A percentile compares a stretch with the other conserved stretches of the same genome.
These are phyloP conservation scores for Heterotis niloticus DNA, from an alignment of 2,113 vertebrate species.

Conservation along the genomic window DNA sequence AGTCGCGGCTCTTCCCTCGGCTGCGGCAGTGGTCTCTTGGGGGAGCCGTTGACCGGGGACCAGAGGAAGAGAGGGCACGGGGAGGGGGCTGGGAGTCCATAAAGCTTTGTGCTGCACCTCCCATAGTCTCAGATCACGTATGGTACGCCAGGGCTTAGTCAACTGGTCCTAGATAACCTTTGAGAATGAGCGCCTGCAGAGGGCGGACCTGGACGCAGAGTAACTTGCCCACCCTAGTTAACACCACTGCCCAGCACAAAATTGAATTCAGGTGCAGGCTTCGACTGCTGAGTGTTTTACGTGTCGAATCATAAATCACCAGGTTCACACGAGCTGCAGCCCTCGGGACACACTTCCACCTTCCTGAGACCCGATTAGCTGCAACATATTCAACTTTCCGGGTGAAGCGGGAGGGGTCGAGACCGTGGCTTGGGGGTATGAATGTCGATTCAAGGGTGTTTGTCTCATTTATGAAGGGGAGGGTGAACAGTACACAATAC, in stretches of 20 bases:
- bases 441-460: constrained; percentile 30
- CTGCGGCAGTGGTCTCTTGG: constrained; percentile 29
- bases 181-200: constrained; percentile 33
- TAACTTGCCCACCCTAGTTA: constrained; percentile 44
- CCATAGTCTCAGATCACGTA: not conserved
- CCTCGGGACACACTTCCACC: constrained; percentile 42
- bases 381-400: constrained; percentile 29
- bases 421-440: not conserved
- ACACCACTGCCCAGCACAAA: constrained; percentile 39
- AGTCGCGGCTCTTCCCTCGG: constrained; percentile 32
- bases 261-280: constrained; percentile 46
- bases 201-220: constrained; percentile 33
- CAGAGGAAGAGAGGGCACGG: constrained; percentile 2
- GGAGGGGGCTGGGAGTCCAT: constrained; percentile 22
- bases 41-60: constrained; percentile 26
- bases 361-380: constrained; percentile 43
- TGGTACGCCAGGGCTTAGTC: not conserved
- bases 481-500: not conserved
- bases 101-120: constrained; percentile 30
- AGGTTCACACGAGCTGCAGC: constrained; percentile 30
- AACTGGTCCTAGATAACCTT: constrained; percentile 27
- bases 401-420: not conserved
- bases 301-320: constrained; percentile 42
- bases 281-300: constrained; percentile 43
- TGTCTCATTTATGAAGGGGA: not conserved